Percentiles rank a stretch among this genome's conserved stretches.
These are phyloP conservation scores for Myotis myotis DNA, from an alignment of 2,797 vertebrate genomes.

Conservation along the genomic window DNA sequence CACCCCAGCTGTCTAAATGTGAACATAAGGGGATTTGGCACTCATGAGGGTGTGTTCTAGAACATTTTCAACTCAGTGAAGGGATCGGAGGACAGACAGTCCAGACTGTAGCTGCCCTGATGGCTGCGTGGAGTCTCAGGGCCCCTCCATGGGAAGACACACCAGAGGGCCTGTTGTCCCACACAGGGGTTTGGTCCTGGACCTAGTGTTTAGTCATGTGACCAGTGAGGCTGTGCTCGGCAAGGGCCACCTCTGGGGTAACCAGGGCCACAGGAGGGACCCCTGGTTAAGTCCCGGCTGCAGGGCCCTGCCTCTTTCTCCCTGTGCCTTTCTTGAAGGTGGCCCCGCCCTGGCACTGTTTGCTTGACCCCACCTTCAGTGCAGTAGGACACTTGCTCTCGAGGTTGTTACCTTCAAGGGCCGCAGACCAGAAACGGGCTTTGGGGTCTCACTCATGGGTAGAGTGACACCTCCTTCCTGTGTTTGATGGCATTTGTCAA, in stretches of 20 bases:
- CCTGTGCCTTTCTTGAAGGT: neutral
- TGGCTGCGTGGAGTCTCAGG: neutral
- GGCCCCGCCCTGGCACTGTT: too few species aligned
- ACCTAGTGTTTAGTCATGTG: neutral
- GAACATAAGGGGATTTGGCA: neutral
- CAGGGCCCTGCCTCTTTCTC: neutral
- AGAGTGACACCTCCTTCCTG: neutral
- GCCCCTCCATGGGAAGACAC: neutral
- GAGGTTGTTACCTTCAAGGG: neutral
- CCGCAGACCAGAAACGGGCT: neutral
- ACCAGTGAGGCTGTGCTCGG: neutral
- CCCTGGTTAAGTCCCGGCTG: neutral
- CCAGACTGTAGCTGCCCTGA: neutral
- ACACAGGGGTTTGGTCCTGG: neutral
- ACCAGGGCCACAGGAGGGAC: neutral
- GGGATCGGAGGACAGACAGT: neutral
- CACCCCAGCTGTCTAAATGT: neutral
- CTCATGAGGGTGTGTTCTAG: neutral
- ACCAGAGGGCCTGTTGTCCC: neutral
- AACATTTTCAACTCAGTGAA: neutral
- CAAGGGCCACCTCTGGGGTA: neutral
- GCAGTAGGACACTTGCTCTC: neutral
- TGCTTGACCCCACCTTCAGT: neutral
- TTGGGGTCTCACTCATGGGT: neutral
- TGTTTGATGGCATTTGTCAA: neutral